Conservation (phyloP, 2,113 vertebrate species). For the Aramus guarauna region DNA sequence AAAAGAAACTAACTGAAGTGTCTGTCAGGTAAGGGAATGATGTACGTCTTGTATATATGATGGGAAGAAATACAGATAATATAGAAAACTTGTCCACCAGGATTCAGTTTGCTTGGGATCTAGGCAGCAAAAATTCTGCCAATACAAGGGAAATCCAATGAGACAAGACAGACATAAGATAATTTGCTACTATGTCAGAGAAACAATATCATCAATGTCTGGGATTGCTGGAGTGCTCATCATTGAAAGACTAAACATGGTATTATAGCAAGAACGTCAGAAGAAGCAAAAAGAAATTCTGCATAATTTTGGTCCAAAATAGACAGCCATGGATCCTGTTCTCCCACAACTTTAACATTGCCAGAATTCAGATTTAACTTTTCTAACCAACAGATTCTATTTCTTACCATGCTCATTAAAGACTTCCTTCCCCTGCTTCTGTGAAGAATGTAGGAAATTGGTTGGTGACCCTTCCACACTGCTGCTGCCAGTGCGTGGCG, state of each 20-base stretch:
- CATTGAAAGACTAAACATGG: neutral
- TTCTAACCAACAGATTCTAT: neutral
- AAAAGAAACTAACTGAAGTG: neutral
- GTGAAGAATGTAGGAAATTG: neutral
- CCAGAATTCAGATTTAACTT: neutral
- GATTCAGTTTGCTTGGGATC: neutral
- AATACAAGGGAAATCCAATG: neutral
- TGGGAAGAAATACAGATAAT: neutral
- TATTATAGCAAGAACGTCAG: neutral
- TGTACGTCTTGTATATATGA: neutral
- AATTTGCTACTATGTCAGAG: neutral
- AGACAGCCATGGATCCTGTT: neutral
- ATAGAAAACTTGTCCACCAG: neutral
- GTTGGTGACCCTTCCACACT: neutral
- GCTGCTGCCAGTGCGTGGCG: rapidly evolving
- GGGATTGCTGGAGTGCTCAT: neutral
- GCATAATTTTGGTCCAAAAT: neutral
- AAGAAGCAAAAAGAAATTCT: neutral
- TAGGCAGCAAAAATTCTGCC: neutral
- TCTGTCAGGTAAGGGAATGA: neutral
- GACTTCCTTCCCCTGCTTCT: neutral
- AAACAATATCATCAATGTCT: neutral
- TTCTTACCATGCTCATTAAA: neutral
- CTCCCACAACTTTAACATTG: neutral
- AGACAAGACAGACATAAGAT: neutral